Percentiles rank a stretch among this genome's conserved stretches.
These are phyloP conservation scores for Melitaea athalia DNA, from an alignment of 2,888 invertebrate species.

Conservation along the genomic window DNA sequence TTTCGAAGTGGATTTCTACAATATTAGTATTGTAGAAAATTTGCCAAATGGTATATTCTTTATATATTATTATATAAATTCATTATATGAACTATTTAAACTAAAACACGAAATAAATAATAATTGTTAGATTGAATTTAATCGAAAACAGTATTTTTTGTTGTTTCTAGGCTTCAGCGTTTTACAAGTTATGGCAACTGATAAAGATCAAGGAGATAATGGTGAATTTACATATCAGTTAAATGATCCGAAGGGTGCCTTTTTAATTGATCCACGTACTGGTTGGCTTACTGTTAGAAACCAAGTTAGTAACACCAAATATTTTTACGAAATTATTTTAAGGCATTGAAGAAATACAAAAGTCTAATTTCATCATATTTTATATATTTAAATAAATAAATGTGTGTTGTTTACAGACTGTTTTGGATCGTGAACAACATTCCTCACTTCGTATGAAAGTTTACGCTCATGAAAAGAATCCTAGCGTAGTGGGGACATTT, in stretches of 20 bases:
- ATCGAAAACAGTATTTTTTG: not conserved
- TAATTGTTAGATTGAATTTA: too few relatives aligned
- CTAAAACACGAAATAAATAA: too few relatives aligned
- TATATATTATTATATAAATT: not conserved
- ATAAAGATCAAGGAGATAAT: constrained; percentile 93
- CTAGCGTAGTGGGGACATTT: constrained; percentile 84
- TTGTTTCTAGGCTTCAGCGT: constrained; percentile 73
- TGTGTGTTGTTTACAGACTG: constrained; percentile 71
- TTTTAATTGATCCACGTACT: constrained; percentile 88
- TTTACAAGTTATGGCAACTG: constrained; percentile 87
- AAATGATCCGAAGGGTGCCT: constrained; percentile 88
- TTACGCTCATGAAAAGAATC: constrained; percentile 88
- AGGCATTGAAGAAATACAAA: not conserved
- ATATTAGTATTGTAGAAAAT: constrained; percentile 96
- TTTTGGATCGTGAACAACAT: constrained; percentile 90
- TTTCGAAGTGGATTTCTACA: constrained; percentile 94
- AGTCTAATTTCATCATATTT: too few relatives aligned
- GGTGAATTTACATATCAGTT: constrained; percentile 91
- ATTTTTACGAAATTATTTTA: not conserved
- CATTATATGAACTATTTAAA: not conserved
- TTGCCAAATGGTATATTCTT: constrained; percentile 87
- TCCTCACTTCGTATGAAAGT: constrained; percentile 88
- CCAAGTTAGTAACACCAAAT: constrained; percentile 60
- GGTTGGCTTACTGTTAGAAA: constrained; percentile 94
- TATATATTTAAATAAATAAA: too few relatives aligned